Evolutionary conservation across 1,140 invertebrate species (phyloP).

Genomic region (Rhopalosiphum padi): DNA sequence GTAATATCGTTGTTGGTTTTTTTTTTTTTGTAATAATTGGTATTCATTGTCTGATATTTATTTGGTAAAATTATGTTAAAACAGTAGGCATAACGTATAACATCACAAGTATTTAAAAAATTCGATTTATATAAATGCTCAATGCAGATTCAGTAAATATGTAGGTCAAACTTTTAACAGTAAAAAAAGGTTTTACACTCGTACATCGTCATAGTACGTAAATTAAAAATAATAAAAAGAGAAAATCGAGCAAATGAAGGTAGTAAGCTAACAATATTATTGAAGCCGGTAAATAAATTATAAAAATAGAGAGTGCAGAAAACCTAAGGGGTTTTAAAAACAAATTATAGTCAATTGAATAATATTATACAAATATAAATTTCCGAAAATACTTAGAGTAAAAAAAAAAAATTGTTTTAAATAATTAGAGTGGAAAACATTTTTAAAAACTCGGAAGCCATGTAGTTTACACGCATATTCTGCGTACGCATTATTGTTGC

Average conservation of each 20-base stretch:
- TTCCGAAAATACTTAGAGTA: not conserved
- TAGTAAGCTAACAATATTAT: constrained; percentile 18
- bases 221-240: constrained; percentile 20
- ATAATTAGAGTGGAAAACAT: not conserved
- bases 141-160: not conserved
- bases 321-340: constrained; percentile 7
- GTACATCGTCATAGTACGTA: not conserved
- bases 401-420: not conserved
- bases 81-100: not conserved
- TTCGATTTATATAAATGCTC: not conserved
- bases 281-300: not conserved
- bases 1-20: not conserved
- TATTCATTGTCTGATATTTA: not conserved
- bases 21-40: not conserved
- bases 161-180: not conserved
- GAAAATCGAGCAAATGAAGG: not conserved
- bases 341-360: not conserved
- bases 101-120: constrained; percentile 10
- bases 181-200: not conserved
- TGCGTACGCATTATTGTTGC: not conserved
- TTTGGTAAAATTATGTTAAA: not conserved
- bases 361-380: constrained; percentile 16
- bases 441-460: not conserved
- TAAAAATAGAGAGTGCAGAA: constrained; percentile 1
- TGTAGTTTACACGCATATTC: not conserved